phyloP scores from a whole-genome alignment of 92 coral and sea anemone species.

The Zoanthus sociatus region DNA sequence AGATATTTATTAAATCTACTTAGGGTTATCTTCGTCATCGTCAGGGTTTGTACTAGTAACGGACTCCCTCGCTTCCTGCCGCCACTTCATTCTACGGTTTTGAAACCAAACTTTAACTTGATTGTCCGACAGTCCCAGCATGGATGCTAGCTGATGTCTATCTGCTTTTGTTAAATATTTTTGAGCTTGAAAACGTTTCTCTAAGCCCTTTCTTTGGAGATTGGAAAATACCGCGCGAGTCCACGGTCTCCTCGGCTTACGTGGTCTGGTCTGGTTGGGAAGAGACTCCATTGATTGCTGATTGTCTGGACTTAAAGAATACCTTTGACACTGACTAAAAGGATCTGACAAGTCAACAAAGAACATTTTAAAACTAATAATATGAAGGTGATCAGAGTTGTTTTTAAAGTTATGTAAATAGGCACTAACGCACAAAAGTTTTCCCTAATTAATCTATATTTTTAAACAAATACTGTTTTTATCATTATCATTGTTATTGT shows the following conservation, averaged over 20 bases:
- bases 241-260: constrained; percentile 97
- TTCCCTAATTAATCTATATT: no score
- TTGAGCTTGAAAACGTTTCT: constrained; percentile 94
- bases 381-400: neutral
- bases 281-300: constrained; percentile 58
- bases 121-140: constrained; percentile 96
- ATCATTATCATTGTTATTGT: no score
- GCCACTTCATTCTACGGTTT: constrained; percentile 97
- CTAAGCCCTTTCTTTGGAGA: constrained; percentile 95
- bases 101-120: constrained; percentile 99
- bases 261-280: constrained; percentile 76
- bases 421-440: no score
- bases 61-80: constrained; percentile 94
- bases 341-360: constrained; percentile 24
- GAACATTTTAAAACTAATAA: neutral
- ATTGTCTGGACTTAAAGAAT: constrained; percentile 53
- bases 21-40: constrained; percentile 51
- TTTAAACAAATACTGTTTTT: no score
- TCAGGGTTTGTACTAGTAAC: constrained; percentile 83
- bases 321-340: constrained; percentile 46
- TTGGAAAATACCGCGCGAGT: constrained; percentile 97
- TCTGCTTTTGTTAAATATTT: constrained; percentile 96
- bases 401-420: no score
- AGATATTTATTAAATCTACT: neutral
- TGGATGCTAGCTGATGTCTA: constrained; percentile 94